A percentile compares a stretch with the other conserved stretches of the same genome.
phyloP scores from a whole-genome alignment of 2,113 vertebrate genomes.

The cattle (Bos taurus) region DNA sequence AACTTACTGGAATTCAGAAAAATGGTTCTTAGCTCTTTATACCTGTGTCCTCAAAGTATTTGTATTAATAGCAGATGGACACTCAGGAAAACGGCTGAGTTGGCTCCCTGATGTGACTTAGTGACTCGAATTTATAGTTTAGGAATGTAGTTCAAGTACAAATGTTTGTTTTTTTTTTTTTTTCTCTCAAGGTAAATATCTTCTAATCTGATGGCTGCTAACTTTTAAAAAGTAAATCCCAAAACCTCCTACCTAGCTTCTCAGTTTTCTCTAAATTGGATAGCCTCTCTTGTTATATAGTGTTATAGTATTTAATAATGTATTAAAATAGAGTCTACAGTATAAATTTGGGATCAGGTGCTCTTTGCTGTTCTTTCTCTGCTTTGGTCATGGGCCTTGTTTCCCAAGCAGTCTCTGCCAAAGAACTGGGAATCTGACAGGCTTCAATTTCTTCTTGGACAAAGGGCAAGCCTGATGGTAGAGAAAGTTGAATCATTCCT shows the following conservation, averaged over 20 bases:
- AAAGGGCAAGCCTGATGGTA: neutral
- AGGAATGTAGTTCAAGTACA: neutral
- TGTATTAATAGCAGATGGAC: neutral
- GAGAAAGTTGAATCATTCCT: neutral
- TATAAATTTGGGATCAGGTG: neutral
- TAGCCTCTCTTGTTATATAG: neutral
- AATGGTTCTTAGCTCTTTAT: neutral
- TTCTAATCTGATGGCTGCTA: neutral
- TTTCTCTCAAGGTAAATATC: neutral
- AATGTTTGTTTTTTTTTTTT: neutral
- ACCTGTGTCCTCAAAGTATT: neutral
- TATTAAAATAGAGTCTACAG: neutral
- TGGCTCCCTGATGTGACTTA: neutral
- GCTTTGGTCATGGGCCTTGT: neutral
- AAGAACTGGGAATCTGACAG: neutral
- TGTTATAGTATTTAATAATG: neutral
- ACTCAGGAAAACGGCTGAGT: neutral
- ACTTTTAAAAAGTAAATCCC: neutral
- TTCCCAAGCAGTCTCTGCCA: neutral
- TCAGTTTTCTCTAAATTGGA: neutral
- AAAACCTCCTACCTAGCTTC: neutral
- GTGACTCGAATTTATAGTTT: conserved; percentile 4
- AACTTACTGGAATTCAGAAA: neutral
- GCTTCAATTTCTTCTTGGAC: neutral
- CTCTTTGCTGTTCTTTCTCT: neutral